phyloP scores from a whole-genome alignment of 2,113 vertebrate species.

The Equus quagga region DNA sequence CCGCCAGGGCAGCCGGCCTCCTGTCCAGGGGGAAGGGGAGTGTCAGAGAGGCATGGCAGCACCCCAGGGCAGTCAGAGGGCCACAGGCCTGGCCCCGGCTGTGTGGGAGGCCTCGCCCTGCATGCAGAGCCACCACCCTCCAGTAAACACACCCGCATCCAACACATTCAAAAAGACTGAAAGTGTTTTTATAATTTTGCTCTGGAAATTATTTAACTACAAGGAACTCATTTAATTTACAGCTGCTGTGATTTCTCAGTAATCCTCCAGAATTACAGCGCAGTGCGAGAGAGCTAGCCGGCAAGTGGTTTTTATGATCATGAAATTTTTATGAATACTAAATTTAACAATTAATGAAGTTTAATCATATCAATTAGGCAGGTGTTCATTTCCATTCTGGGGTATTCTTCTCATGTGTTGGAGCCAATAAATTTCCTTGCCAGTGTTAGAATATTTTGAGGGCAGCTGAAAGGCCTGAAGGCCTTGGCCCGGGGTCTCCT shows the following conservation, averaged over 20 bases:
- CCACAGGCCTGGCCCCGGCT: background rate
- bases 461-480: background rate
- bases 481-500: background rate
- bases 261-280: constrained; percentile 14
- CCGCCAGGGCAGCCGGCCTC: background rate
- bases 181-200: constrained; percentile 33
- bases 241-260: constrained; percentile 20
- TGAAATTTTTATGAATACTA: constrained; percentile 66
- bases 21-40: background rate
- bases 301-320: constrained; percentile 28
- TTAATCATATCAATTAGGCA: background rate
- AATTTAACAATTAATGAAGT: constrained; percentile 46
- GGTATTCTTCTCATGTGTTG: background rate
- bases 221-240: constrained; percentile 49
- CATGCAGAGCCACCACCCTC: background rate
- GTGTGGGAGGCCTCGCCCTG: no score
- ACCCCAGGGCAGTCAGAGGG: background rate
- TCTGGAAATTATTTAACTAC: constrained; percentile 47
- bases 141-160: background rate
- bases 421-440: background rate
- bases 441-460: background rate
- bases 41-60: background rate
- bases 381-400: background rate
- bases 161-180: background rate
- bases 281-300: background rate